A percentile compares a stretch with the other conserved stretches of the same genome.
Evolutionary conservation across 2,797 vertebrate genomes (phyloP).

Genomic region (Gadopsis marmoratus): DNA sequence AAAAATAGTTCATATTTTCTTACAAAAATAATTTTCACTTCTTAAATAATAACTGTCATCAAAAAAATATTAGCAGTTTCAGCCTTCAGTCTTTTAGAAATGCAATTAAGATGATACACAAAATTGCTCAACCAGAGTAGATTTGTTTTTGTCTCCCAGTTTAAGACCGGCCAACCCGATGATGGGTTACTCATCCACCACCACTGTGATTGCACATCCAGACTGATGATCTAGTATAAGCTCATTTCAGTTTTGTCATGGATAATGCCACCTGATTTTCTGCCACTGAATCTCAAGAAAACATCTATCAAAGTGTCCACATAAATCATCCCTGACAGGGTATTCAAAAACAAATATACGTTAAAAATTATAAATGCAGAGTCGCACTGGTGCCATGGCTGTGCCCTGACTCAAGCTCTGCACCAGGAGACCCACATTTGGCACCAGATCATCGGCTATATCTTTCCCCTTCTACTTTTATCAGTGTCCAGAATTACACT

Average conservation of each 20-base stretch:
- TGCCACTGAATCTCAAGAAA: conserved; percentile 77
- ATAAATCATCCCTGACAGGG: conserved; percentile 83
- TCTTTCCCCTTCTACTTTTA: conserved; percentile 56
- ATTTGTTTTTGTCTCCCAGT: conserved; percentile 72
- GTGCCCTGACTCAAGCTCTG: conserved; percentile 39
- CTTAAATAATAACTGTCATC: conserved; percentile 17
- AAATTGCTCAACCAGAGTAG: conserved; percentile 60
- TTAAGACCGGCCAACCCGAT: conserved; percentile 58
- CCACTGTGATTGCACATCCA: conserved; percentile 71
- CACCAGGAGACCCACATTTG: conserved; percentile 46
- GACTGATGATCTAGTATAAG: conserved; percentile 71
- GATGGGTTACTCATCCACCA: conserved; percentile 72
- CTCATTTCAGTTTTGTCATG: conserved; percentile 82
- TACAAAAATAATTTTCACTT: conserved; percentile 9
- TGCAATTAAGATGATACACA: conserved; percentile 53
- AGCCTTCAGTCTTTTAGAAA: conserved; percentile 54
- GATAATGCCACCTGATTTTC: conserved; percentile 82
- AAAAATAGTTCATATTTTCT: not conserved
- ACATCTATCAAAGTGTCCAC: conserved; percentile 73
- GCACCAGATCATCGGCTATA: conserved; percentile 59
- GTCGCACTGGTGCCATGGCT: conserved; percentile 37
- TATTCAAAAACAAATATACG: conserved; percentile 80
- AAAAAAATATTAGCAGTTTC: conserved; percentile 33
- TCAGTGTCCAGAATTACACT: conserved; percentile 65
- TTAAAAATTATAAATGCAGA: conserved; percentile 51